Evolutionary conservation across 2,888 invertebrate genomes (phyloP), one percentile per base, ranked within the genome.

Genomic region (Tiliacea citrago): DNA sequence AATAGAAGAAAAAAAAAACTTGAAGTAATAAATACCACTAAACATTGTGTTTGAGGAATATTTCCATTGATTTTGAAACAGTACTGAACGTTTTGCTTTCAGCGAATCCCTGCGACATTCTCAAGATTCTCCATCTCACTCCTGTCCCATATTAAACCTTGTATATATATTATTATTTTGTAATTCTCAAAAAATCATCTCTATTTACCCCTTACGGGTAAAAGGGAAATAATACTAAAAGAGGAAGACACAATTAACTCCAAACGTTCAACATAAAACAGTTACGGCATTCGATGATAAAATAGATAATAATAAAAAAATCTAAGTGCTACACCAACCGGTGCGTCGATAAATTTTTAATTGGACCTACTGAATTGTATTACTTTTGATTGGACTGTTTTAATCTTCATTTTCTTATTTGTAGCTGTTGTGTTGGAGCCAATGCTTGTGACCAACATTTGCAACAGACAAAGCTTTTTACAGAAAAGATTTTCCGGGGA

Each of bases 301-400:
- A 93, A 91, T 90, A 92, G 92, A 80, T 69, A 67, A 89, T 87
- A 93, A 92, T 92, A 91, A 90, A 86, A 88, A 88, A 88, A 87
- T 83, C 85, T 88, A 86, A 89, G 85, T 74, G 80, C 68, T 75
- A 65, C 70, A 53, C 3, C 87, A 86, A 84, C 78, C 81, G 75
- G 70, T 42, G 67, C 75, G 81, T 84, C 83, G 82, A 88, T 89
- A 89, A 89, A 89, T 85, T 75, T 85, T 82, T 85, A 84, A 86
- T 67, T 83, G 75, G 65, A 68, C 65, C 47, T 61, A 39, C 60
- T 71, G 45, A 85, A 76, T 86, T 88, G 85, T 90, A 89, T 90
- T 89, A 89, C 88, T 88, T 86, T 79, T 85, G 86, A 92, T 91
- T 86, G 89, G 84, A 84, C 81, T 87, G 85, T 87, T 88, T 84